Evolutionary conservation across 64 coral and sea anemone species (phyloP), one percentile per base, ranked within the genome.

Genomic region (Pachyseris speciosa): DNA sequence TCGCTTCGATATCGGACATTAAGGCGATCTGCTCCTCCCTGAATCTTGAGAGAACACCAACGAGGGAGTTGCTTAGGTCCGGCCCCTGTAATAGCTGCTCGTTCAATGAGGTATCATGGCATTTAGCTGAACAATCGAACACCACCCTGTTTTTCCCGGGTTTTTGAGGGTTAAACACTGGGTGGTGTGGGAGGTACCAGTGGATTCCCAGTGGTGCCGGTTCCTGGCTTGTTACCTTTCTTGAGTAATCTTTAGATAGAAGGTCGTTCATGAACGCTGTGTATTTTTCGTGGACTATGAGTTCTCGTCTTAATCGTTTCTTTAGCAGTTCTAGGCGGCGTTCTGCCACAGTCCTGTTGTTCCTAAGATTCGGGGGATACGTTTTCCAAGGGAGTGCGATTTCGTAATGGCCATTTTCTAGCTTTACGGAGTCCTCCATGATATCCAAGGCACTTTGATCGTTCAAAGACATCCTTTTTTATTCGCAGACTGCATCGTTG

Each of bases 371-470:
- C 43, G 69, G 38, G 13, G 53, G 80, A 44, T 69, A 57, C 22
- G 31, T n/a, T 47, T 71, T 91, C 88, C 57, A 81, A 3, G 88
- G 75, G 3, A 90, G 60, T 12, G 59, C 49, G 1, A 92, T 73
- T 73, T 85, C 52, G 39, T 92, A 92, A 60, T 92, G 79, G 19
- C 90, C 79, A 26, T 92, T 51, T 28, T 92, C 20, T 36, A 92
- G 67, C 9, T 84, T 47, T 29, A 74, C 64, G 5, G 79, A 52
- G 2, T 80, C 5, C 47, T 69, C 74, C 88, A 81, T 90, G 5
- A 68, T 90, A 7, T 68, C 4, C 16, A 92, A 30, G 8, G 80
- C 68, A 7, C 69, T 72, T 28, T 10, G 61, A 41, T 91, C 89
- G 9, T 83, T 79, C 27, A 27, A 66, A 10, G 88, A 91, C 77